phyloP scores from a whole-genome alignment of 2,888 invertebrate species.

The Volucella bombylans region DNA sequence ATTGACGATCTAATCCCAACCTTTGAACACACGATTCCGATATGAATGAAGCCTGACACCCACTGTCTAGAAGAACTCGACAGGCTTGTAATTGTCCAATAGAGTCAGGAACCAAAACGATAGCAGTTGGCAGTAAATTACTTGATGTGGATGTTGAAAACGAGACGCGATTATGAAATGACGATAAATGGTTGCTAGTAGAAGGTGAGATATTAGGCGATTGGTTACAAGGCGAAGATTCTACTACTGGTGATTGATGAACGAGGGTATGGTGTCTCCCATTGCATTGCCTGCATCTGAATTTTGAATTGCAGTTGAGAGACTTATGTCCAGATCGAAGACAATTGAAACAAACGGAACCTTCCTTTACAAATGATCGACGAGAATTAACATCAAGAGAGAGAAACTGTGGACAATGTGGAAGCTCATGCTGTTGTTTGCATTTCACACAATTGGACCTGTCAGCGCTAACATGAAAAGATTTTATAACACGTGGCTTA shows the following conservation, averaged over 20 bases:
- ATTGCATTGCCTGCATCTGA: background rate
- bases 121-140: too few species aligned
- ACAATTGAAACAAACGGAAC: background rate
- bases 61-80: too few species aligned
- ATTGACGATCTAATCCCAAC: too few species aligned
- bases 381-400: background rate
- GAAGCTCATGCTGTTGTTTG: background rate
- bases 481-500: background rate
- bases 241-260: background rate
- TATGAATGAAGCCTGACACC: too few species aligned
- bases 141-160: too few species aligned
- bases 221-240: background rate
- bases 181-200: background rate
- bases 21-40: too few species aligned
- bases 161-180: too few species aligned
- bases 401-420: background rate
- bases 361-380: background rate
- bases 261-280: background rate
- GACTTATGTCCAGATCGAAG: background rate
- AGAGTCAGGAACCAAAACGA: too few species aligned
- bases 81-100: too few species aligned
- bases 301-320: background rate
- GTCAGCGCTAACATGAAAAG: background rate
- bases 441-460: background rate
- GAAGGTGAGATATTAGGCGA: background rate